Conservation (phyloP, 2,888 invertebrate genomes). For the Palloptera scutellata region DNA sequence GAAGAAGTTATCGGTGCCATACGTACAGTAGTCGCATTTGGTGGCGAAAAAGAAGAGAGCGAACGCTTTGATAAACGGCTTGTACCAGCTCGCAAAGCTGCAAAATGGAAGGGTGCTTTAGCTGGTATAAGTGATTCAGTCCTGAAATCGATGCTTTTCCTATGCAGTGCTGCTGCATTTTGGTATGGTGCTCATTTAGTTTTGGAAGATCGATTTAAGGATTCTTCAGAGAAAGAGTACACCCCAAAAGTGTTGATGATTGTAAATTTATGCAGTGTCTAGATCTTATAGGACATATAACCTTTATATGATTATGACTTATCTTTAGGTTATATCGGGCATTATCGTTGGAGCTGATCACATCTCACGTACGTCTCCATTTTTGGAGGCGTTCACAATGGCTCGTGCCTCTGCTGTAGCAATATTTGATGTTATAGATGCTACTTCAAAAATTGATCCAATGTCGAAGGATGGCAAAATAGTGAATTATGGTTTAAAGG, state of each 20-base stretch:
- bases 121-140: slow-evolving; percentile 76
- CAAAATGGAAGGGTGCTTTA: slow-evolving; percentile 72
- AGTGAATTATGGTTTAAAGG: slow-evolving; percentile 68
- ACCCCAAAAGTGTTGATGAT: slow-evolving; percentile 78
- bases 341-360: slow-evolving; percentile 82
- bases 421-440: slow-evolving; percentile 78
- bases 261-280: slow-evolving; percentile 64
- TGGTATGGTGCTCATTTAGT: slow-evolving; percentile 84
- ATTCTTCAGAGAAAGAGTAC: slow-evolving; percentile 69
- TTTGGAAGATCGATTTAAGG: slow-evolving; percentile 68
- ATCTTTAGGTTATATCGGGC: slow-evolving; percentile 70
- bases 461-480: slow-evolving; percentile 72
- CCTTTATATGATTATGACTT: slow-evolving; percentile 3
- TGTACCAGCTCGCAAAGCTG: slow-evolving; percentile 71
- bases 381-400: slow-evolving; percentile 76
- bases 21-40: slow-evolving; percentile 81
- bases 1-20: slow-evolving; percentile 79
- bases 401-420: slow-evolving; percentile 78
- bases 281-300: neutral
- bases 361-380: slow-evolving; percentile 78
- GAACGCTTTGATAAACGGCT: slow-evolving; percentile 69
- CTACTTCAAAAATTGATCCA: slow-evolving; percentile 77
- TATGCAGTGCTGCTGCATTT: slow-evolving; percentile 79
- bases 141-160: slow-evolving; percentile 78
- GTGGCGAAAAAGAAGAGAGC: slow-evolving; percentile 78